Conservation (phyloP, 2,113 vertebrate genomes). For the Melospiza melodia region DNA sequence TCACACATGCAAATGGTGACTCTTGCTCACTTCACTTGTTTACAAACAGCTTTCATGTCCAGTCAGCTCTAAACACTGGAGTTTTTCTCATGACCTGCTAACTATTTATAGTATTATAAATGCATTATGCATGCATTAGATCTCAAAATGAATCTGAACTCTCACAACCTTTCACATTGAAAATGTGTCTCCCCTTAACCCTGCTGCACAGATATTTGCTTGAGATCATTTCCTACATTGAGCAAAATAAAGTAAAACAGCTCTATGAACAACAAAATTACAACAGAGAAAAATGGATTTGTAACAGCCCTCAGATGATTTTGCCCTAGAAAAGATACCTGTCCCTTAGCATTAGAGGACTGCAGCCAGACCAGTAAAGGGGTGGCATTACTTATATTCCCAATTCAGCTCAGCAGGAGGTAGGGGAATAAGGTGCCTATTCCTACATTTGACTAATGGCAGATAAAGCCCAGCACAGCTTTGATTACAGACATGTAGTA, state of each 20-base stretch:
- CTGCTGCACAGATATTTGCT: not conserved
- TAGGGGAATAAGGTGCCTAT: not conserved
- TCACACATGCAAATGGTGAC: not conserved
- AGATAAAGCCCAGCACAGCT: not conserved
- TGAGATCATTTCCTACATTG: not conserved
- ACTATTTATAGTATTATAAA: not conserved
- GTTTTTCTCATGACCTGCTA: not conserved
- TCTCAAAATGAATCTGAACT: not conserved
- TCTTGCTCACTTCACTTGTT: not conserved
- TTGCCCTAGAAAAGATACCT: not conserved
- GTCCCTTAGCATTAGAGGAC: not conserved
- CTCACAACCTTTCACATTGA: not conserved
- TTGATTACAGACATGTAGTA: not conserved
- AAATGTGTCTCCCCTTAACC: not conserved
- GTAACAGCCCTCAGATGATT: not conserved
- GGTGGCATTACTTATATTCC: not conserved
- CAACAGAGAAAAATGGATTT: not conserved
- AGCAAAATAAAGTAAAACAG: not conserved
- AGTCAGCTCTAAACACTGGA: not conserved
- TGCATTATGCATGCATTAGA: not conserved
- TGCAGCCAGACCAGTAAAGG: not conserved
- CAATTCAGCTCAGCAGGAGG: not conserved
- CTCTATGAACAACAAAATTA: not conserved
- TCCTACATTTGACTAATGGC: not conserved
- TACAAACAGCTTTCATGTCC: not conserved